Evolutionary conservation across 37 sponge, comb jelly and placozoan genomes (phyloP), one percentile per base, ranked within the genome.

Genomic region (Halichondria panicea): DNA sequence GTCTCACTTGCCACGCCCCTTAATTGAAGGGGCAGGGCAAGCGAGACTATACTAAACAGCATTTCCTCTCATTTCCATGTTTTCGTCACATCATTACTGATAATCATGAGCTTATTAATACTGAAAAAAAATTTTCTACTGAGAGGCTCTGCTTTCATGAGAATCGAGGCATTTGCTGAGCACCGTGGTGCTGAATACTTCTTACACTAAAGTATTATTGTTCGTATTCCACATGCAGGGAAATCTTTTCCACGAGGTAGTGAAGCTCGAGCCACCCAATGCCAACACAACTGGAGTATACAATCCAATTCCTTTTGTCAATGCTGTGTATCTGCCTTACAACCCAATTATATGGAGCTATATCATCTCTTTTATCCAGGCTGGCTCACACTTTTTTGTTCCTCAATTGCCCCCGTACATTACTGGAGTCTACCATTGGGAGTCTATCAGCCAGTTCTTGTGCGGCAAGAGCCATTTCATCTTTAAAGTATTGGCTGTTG

Each of bases 261-360:
- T 27, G 9, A 9, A 21, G 9, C 28, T 60, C 30, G n/a, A n/a
- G n/a, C 63, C 30, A 19, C 15, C 15, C 15, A 50, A 50, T 50
- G 52, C 30, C n/a, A 27, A 11, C 9, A 27, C 28, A 24, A 21
- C 11, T 21, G 9, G 24, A 19, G 18, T 50, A 18, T 50, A 50
- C 54, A 50, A 13, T 21, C 13, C 27, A 19, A n/a, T n/a, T n/a
- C 13, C 62, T 9, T 60, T n/a, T n/a, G 30, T 37, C 42, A 66
- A 66, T 42, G 41, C 68, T 32, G 68, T 66, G 11, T 18, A 18
- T 9, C 38, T 18, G 11, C 68, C 68, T 6, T 66, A 66, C 68
- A 66, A 66, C n/a, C 68, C 68, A 66, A 66, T 66, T 11, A 18
- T 66, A 66, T 60, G 62, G 62, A 60, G 62, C 28, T 66, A 66